Evolutionary conservation across 1,140 invertebrate genomes (phyloP).

Genomic region (Calosoma granatense): DNA sequence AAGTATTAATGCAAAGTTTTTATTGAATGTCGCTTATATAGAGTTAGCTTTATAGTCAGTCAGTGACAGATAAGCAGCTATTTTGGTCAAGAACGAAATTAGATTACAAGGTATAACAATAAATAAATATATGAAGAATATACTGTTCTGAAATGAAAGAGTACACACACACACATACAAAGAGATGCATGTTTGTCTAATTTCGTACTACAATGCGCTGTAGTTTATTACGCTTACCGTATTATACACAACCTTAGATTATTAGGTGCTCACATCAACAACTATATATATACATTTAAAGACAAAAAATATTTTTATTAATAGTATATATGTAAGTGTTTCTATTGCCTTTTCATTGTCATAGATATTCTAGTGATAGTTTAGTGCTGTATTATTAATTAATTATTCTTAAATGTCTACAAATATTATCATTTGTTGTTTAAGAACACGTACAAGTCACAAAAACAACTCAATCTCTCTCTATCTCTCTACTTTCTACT

Average conservation of each 20-base stretch:
- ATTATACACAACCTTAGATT: not conserved
- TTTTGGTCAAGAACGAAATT: not conserved
- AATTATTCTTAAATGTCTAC: constrained; percentile 2
- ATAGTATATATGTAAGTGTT: not conserved
- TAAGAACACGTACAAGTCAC: too few species aligned
- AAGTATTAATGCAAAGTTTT: not conserved
- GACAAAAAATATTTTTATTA: constrained; percentile 3
- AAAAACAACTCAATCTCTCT: too few species aligned
- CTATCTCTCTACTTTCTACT: not conserved
- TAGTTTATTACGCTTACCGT: constrained; percentile 2
- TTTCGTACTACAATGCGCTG: not conserved
- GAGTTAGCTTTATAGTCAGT: not conserved
- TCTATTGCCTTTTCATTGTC: not conserved
- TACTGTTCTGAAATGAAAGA: too few species aligned
- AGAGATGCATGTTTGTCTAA: not conserved
- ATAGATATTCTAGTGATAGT: not conserved
- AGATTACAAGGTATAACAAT: too few species aligned
- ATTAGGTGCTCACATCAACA: not conserved
- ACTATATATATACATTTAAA: not conserved
- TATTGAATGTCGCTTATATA: not conserved
- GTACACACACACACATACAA: not conserved
- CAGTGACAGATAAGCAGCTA: not conserved
- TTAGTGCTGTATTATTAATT: not conserved
- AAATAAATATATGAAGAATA: too few species aligned
- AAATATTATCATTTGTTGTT: not conserved